Base-by-base conservation (phyloP, 2,797 vertebrate species). In the Propithecus perrieri region DNA sequence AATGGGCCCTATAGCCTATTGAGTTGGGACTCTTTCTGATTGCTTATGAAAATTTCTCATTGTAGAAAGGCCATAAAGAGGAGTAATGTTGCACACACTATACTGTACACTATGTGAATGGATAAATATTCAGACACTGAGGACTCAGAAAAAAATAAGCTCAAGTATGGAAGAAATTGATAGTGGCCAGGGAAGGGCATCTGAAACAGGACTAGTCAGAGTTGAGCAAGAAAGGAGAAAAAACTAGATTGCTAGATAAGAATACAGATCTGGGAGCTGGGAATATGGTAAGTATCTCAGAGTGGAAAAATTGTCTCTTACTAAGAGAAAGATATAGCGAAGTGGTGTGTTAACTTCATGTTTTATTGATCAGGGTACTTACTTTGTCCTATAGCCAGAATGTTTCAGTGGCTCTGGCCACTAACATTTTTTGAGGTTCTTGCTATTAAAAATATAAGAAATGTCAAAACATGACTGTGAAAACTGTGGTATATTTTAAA, bases 401-500 rank as follows among this genome's bases (percentile, higher is more conserved):
- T 72, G 9, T 91, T 41, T 76, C 30, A 43, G 50, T 6, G 30
- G 24, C 59, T 57, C 12, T 46, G 12, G 17, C 17, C 53, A 71
- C 28, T 80, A 53, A 46, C 2, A 80, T 30, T 86, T 87, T 75
- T 81, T 81, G 65, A 87, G 67, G 59, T 81, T 92, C 28, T 30
- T 80, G 17, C 33, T 41, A 35, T 61, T 78, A 79, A 53, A 84
- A 74, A 59, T 48, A 53, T 61, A 79, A 67, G 38, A 92, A 85
- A 84, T 48, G 48, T 89, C 38, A 67, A 95, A 94, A 78, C 20
- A 46, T 9, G 15, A 4, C 55, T 28, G 14, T 61, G 24, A 50
- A 94, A 92, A 78, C 26, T 61, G 20, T 79, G n/a, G 1, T 50
- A 28, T 69, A 13, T 63, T 95, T 94, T 92, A 74, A 80, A 90